A percentile compares a stretch with the other conserved stretches of the same genome.
Conservation (phyloP, 2,888 invertebrate species). For the Nezara viridula region DNA sequence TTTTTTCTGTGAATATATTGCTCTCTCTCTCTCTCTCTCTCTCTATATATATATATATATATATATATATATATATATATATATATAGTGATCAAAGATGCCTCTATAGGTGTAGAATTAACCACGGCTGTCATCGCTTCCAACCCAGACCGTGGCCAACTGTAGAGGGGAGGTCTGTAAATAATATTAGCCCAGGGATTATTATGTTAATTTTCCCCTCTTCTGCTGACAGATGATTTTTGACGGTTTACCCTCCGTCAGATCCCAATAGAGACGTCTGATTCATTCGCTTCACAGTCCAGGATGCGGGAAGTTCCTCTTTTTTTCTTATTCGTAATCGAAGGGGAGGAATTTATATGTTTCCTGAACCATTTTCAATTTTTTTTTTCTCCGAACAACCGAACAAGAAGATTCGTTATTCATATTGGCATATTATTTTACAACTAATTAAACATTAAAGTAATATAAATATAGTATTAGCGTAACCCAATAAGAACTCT, state of each 20-base stretch:
- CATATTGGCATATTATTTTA: too few relatives aligned
- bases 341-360: background rate
- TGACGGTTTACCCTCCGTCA: conserved; percentile 23
- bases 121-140: conserved; percentile 17
- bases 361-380: background rate
- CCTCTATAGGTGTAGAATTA: conserved; percentile 30
- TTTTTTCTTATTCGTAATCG: background rate
- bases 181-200: conserved; percentile 20
- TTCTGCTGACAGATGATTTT: conserved; percentile 22
- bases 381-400: too few relatives aligned
- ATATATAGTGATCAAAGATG: background rate
- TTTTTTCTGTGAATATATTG: too few relatives aligned
- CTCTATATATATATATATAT: background rate
- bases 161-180: background rate
- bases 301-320: background rate
- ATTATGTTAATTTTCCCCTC: conserved; percentile 40
- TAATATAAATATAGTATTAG: too few relatives aligned
- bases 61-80: background rate
- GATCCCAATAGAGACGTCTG: conserved; percentile 24
- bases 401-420: too few relatives aligned
- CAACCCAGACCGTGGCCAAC: conserved; percentile 25
- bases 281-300: conserved; percentile 12
- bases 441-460: too few relatives aligned
- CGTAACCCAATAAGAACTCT: too few relatives aligned
- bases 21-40: too few relatives aligned